Base-by-base conservation (phyloP, 2,797 vertebrate genomes). In the Muraenolepis orangiensis region DNA sequence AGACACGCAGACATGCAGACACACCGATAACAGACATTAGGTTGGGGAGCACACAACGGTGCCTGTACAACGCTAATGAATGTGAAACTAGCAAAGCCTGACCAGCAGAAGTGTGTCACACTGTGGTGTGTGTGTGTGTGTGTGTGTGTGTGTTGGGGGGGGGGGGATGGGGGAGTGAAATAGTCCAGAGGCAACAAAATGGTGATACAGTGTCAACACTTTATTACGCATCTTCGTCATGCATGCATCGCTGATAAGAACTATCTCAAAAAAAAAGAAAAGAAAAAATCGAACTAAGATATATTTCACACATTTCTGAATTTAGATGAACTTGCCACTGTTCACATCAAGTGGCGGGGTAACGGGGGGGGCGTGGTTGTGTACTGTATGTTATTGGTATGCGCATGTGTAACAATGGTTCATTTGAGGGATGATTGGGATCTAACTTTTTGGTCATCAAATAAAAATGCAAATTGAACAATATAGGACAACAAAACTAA, bases 181-280 rank as follows among this genome's bases (percentile, higher is more conserved):
- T 69, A 87, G 86, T 86, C 87, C 84, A 89, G 80, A 83, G 86
- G 82, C 82, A 74, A 71, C 72, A 69, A 57, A 80, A 87, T 83
- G 81, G 74, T 89, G 81, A 88, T 86, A 89, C 91, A 88, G 86
- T 91, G 88, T 91, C 84, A 91, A 88, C 87, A 91, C 86, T 93
- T 93, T 93, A 93, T 92, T 93, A 91, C 89, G 88, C 84, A 90
- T 89, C 88, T 92, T 87, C 87, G 86, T 82, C 88, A 92, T 92
- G 89, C 90, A 90, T 92, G 92, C n/a, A 89, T 87, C 88, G 92
- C 88, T 85, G 85, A 87, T 89, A 91, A 88, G 89, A 91, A 90
- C 86, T 89, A 87, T 79, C 83, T 86, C 75, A 86, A 88, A 91
- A 90, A n/a, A n/a, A n/a, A 57, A 57, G 23, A 57, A 8, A 57